Percentiles rank a stretch among this genome's conserved stretches.
Conservation (phyloP, 2,888 invertebrate species). For the Diplolepis rosae region DNA sequence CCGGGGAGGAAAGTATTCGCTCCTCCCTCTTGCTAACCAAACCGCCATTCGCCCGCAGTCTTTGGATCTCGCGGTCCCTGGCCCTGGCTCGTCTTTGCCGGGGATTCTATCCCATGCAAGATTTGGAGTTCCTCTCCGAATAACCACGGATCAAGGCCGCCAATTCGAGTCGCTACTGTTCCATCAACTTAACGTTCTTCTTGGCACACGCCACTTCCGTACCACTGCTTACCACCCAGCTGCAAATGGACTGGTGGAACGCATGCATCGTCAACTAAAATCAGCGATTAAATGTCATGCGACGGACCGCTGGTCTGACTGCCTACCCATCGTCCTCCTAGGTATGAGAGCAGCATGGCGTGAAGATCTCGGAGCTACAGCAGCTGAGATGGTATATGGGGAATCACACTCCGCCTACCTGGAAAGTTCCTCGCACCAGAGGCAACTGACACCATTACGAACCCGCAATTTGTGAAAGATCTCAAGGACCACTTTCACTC, state of each 20-base stretch:
- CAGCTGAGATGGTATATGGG: too few relatives aligned
- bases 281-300: background rate
- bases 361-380: too few relatives aligned
- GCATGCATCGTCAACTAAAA: constrained; percentile 18
- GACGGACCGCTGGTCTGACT: background rate
- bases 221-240: constrained; percentile 47
- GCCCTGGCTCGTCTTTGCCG: too few relatives aligned
- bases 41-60: too few relatives aligned
- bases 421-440: constrained; percentile 49
- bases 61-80: too few relatives aligned
- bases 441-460: background rate
- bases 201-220: constrained; percentile 34
- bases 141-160: constrained; percentile 54
- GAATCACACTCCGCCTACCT: constrained; percentile 42
- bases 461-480: constrained; percentile 9
- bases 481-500: constrained; percentile 23
- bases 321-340: background rate
- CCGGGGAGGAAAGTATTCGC: too few relatives aligned
- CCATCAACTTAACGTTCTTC: constrained; percentile 33
- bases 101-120: too few relatives aligned
- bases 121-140: constrained; percentile 44
- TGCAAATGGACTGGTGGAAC: constrained; percentile 39
- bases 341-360: background rate
- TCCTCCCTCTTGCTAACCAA: too few relatives aligned
- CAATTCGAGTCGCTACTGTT: constrained; percentile 56